These are phyloP conservation scores for Urocynchramus pylzowi DNA, from an alignment of 2,113 vertebrate species.

Conservation along the genomic window DNA sequence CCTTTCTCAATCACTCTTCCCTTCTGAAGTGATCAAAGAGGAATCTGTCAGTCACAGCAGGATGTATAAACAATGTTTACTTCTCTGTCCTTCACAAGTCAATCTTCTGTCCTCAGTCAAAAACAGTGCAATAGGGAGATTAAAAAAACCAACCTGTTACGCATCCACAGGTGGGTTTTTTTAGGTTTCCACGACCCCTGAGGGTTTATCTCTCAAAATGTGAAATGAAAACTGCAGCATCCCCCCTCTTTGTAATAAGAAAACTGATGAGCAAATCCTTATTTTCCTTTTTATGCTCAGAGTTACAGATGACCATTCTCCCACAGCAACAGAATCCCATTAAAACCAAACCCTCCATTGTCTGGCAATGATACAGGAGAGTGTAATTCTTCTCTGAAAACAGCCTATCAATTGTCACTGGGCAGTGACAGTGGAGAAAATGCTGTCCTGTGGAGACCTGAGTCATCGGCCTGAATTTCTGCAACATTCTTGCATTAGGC, in stretches of 20 bases:
- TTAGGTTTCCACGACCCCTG: not conserved
- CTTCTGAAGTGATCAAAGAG: not conserved
- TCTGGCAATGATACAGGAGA: not conserved
- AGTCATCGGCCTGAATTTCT: slow-evolving; percentile 21
- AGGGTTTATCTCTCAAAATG: not conserved
- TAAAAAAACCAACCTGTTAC: not conserved
- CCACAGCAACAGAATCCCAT: not conserved
- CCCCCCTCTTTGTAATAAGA: not conserved
- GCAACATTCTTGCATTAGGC: not conserved
- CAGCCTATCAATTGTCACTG: not conserved
- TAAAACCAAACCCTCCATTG: not conserved
- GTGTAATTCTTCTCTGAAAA: not conserved
- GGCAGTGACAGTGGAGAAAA: not conserved
- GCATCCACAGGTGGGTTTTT: not conserved
- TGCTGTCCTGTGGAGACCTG: not conserved
- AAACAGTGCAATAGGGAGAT: not conserved
- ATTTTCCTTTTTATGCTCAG: not conserved
- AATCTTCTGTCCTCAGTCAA: not conserved
- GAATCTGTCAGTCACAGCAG: not conserved
- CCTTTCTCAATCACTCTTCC: not conserved
- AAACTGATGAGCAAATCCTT: not conserved
- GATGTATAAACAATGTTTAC: not conserved
- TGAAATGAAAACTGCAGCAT: not conserved
- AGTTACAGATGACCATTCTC: not conserved
- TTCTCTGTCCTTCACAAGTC: not conserved